Evolutionary conservation across 1,140 invertebrate species (phyloP).

Genomic region (Goniozus legneri): DNA sequence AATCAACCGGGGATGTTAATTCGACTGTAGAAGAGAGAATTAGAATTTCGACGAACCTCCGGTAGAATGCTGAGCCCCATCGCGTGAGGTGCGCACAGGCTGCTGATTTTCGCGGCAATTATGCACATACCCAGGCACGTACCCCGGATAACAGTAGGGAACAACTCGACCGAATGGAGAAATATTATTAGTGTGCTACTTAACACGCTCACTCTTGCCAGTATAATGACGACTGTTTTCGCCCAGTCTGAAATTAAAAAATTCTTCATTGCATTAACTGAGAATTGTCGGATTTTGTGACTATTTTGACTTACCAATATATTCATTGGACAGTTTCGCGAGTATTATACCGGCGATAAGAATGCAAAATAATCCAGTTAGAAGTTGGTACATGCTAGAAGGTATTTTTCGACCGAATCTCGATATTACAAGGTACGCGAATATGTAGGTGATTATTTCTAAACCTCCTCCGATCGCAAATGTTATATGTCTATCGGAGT

Average conservation of each 20-base stretch:
- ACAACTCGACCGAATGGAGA: conserved; percentile 42
- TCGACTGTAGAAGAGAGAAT: no score
- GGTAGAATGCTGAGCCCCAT: no score
- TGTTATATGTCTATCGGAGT: conserved; percentile 39
- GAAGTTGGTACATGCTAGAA: conserved; percentile 25
- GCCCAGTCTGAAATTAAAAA: conserved; percentile 24
- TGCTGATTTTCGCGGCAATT: conserved; percentile 39
- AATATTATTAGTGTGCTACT: conserved; percentile 34
- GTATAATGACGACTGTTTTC: conserved; percentile 30
- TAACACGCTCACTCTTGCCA: conserved; percentile 34
- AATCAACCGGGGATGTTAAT: no score
- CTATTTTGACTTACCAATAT: conserved; percentile 23
- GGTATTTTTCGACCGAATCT: conserved; percentile 32
- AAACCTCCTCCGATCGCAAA: conserved; percentile 37
- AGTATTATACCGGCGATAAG: conserved; percentile 25
- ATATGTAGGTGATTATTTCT: conserved; percentile 35
- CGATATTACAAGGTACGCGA: conserved; percentile 39
- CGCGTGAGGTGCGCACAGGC: conserved; percentile 42
- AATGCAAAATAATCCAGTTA: conserved; percentile 37
- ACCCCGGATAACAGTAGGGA: conserved; percentile 45
- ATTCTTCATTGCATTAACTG: background rate
- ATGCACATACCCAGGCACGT: conserved; percentile 42
- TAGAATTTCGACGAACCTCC: no score
- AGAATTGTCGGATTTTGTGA: background rate
- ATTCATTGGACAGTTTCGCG: conserved; percentile 4